Evolutionary conservation across 2,113 vertebrate genomes (phyloP), one percentile per base, ranked within the genome.

Genomic region (Nipponia nippon): DNA sequence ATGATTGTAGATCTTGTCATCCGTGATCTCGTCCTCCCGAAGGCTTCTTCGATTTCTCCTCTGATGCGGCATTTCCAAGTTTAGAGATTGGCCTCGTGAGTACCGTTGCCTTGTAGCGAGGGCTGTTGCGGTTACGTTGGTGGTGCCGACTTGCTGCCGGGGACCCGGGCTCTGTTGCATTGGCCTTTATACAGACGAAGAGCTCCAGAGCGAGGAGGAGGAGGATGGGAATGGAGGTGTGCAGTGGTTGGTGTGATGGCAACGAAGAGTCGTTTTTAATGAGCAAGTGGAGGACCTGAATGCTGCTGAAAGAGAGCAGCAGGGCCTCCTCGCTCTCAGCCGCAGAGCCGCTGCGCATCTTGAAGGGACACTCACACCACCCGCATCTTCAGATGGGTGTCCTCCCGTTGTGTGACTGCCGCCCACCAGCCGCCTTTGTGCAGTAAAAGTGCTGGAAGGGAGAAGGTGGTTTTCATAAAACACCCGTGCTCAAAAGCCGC

Each of bases 331-430:
- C 42, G 53, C 40, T 42, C 34, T 42, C 10, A 3, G 69, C 36
- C 1, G 5, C 65, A 67, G 46, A 42, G 10, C 36, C 7, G 4
- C 32, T 20, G 23, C 20, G 7, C 0, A 0, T 11, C 53, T 75
- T 11, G 9, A 11, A 36, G 46, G 32, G 47, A 42, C 5, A 1
- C n/a, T 38, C 1, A 1, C 0, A 3, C 8, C 26, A 30, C 29
- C 30, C 3, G 2, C 36, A 3, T 23, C 21, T 80, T 67, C 47
- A 29, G 20, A 10, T 61, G 9, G 0, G 1, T 9, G 9, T 50
- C 16, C 23, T 63, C 42, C 11, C 12, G 0, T 34, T 44, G 30
- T 10, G 17, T 18, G 36, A 19, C 27, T 73, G 58, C 30, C 52
- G 77, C 46, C 53, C 13, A 11, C 55, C 9, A 18, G 9, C 38